A percentile compares a stretch with the other conserved stretches of the same genome.
Conservation (phyloP, 2,888 invertebrate genomes). For the Lithophane socia region DNA sequence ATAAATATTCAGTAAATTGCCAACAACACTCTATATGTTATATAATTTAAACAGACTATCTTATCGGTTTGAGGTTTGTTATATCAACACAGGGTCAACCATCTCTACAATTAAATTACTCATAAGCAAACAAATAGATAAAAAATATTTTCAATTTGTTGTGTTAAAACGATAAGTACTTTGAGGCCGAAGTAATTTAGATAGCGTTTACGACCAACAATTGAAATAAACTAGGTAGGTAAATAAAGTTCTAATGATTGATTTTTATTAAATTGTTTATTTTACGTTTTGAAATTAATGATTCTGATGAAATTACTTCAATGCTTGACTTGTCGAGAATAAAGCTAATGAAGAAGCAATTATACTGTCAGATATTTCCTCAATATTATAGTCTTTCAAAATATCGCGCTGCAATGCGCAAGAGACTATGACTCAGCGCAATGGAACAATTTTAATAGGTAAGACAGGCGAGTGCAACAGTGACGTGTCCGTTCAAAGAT, state of each 20-base stretch:
- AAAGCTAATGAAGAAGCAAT: conserved; percentile 6
- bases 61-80: conserved; percentile 41
- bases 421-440: conserved; percentile 15
- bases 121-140: conserved; percentile 7
- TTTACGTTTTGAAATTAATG: background rate
- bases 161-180: background rate
- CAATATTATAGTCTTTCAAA: background rate
- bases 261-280: background rate
- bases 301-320: background rate
- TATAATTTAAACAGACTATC: conserved; percentile 24
- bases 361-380: background rate
- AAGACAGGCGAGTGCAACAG: background rate
- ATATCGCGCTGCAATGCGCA: background rate
- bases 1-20: background rate
- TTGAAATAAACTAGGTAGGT: background rate
- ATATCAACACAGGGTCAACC: conserved; percentile 38
- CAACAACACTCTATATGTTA: background rate
- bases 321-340: background rate
- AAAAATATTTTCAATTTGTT: conserved; percentile 42
- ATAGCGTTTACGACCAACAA: conserved; percentile 36
- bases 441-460: background rate
- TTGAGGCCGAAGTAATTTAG: conserved; percentile 31
- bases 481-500: conserved; percentile 26
- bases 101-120: conserved; percentile 46
- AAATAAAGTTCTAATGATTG: background rate